These are phyloP conservation scores for Dasyprocta punctata DNA, from an alignment of 2,113 vertebrate species.

Conservation along the genomic window DNA sequence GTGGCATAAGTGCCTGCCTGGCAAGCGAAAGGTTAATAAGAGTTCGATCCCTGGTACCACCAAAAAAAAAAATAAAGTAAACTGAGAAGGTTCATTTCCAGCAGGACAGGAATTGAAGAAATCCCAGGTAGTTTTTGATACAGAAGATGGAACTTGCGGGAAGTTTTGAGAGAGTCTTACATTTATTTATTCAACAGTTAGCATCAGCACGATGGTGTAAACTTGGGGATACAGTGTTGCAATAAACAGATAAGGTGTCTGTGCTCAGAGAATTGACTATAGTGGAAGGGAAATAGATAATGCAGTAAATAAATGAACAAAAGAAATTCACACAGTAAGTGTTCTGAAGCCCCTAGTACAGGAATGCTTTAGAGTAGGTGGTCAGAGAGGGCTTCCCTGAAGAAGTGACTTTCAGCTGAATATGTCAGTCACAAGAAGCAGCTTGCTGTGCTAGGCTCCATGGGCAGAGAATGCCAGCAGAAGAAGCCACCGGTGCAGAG, in stretches of 20 bases:
- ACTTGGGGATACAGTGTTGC: neutral
- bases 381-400: neutral
- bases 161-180: neutral
- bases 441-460: neutral
- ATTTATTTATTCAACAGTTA: constrained; percentile 12
- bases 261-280: neutral
- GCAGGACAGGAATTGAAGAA: neutral
- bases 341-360: neutral
- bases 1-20: no score
- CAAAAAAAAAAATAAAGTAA: no score
- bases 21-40: no score
- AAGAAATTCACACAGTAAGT: neutral
- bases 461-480: neutral
- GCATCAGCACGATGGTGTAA: neutral
- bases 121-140: neutral
- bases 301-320: constrained; percentile 15
- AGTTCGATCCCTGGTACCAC: no score
- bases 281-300: neutral
- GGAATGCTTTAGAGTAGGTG: neutral
- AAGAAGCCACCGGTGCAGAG: neutral
- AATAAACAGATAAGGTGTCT: neutral
- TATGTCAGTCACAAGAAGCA: neutral
- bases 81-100: neutral
- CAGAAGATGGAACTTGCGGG: neutral
- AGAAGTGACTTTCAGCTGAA: constrained; percentile 30